Base-by-base conservation (phyloP, 2,797 vertebrate species). In the Alca torda region DNA sequence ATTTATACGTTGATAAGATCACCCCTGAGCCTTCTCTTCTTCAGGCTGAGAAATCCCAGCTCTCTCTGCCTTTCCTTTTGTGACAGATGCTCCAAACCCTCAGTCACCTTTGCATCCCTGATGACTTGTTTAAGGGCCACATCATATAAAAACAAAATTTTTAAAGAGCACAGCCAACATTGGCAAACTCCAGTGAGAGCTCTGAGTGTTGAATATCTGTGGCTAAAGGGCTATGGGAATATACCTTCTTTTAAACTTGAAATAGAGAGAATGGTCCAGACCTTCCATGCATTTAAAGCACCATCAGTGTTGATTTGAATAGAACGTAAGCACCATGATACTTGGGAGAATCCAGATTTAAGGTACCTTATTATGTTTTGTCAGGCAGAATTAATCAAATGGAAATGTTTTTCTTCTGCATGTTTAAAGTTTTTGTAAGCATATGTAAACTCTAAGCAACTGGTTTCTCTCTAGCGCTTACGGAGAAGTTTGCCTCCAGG, bases 401-500 rank as follows among this genome's bases (percentile, higher is more conserved):
- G 37, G 41, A 35, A 56, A 4, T 39, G 23, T 13, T 39, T 84
- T 37, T 25, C n/a, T 80, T 77, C 23, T 82, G 48, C 33, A 4
- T 5, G 5, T 64, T 50, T 25, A 4, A 83, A 56, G 31, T 50
- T 41, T 79, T 43, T 74, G 13, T 64, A 15, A 77, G 17, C 21
- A 18, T 35, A 8, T 75, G 19, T 74, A 35, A 76, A 69, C n/a
- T 43, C 18, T 33, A 15, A 79, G 60, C 33, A 72, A 37, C 35
- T 81, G 45, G 21, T 90, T 88, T 96, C 53, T 68, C 78, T 43
- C 6, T 69, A 99, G 99, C 99, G 99, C 95, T 97, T 99, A 68
- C 98, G 99, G 91, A 98, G 98, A 39, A 99, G 98, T 97, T 98
- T 99, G 86, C 99, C 99, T 39, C 99, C 99, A 0, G 99, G 98